Percentiles rank a stretch among this genome's conserved stretches.
Conservation (phyloP, 2,797 vertebrate species). For the Muscicapa striata region DNA sequence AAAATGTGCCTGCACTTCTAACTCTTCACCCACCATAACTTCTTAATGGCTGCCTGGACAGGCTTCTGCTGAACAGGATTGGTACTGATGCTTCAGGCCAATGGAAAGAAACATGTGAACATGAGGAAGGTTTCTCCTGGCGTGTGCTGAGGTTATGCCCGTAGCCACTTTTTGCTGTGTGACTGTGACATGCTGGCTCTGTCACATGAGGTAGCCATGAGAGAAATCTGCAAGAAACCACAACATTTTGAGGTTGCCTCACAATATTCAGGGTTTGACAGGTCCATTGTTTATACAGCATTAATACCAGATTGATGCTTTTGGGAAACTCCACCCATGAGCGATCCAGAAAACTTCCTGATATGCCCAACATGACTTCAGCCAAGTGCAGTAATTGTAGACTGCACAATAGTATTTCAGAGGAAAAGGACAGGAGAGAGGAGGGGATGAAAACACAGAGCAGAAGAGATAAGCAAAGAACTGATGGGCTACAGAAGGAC, state of each 20-base stretch:
- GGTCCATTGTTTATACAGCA: slow-evolving; percentile 11
- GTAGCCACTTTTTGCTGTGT: background rate
- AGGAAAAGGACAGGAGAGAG: background rate
- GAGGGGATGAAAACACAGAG: background rate
- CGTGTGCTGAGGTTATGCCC: background rate
- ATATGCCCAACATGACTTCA: slow-evolving; percentile 14
- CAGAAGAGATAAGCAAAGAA: background rate
- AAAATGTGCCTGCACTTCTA: background rate
- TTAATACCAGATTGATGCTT: slow-evolving; percentile 23
- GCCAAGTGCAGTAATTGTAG: background rate
- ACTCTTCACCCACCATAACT: background rate
- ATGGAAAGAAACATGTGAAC: background rate
- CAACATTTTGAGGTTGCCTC: background rate
- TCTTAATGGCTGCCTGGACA: background rate
- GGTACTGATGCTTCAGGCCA: background rate
- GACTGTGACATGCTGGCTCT: background rate
- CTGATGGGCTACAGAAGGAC: background rate
- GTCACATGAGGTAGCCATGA: background rate
- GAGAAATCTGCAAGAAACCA: background rate
- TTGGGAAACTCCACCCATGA: slow-evolving; percentile 58
- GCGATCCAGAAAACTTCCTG: slow-evolving; percentile 42
- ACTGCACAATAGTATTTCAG: slow-evolving; percentile 30
- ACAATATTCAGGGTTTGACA: background rate
- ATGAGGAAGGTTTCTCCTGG: background rate
- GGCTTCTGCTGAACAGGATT: background rate